These are phyloP conservation scores for Capitulum mitella DNA, from an alignment of 2,888 invertebrate genomes.

Conservation along the genomic window DNA sequence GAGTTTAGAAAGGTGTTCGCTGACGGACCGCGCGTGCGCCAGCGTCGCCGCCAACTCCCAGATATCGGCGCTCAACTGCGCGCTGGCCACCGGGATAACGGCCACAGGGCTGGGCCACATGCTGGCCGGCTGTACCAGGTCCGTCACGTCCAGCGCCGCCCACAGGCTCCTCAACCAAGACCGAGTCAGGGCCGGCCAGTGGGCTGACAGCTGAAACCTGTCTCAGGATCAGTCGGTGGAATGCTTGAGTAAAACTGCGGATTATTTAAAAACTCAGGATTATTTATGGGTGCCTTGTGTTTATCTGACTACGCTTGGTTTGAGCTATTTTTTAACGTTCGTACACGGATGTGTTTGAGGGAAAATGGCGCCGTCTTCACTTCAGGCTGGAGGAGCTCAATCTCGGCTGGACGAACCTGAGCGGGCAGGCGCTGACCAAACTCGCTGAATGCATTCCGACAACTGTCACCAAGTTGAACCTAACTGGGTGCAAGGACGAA, in stretches of 20 bases:
- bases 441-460: slow-evolving; percentile 55
- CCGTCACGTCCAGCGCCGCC: too few species aligned
- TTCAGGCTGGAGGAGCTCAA: slow-evolving; percentile 3
- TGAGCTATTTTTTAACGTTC: too few species aligned
- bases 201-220: too few species aligned
- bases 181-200: too few species aligned
- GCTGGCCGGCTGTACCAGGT: slow-evolving; percentile 54
- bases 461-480: slow-evolving; percentile 63
- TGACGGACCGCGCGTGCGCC: slow-evolving; percentile 58
- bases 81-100: slow-evolving; percentile 70
- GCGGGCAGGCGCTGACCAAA: slow-evolving; percentile 65
- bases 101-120: slow-evolving; percentile 56
- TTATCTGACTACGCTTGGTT: too few species aligned
- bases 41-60: slow-evolving; percentile 59
- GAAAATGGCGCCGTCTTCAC: too few species aligned
- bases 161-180: too few species aligned
- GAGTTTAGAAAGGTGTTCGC: slow-evolving; percentile 68
- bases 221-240: too few species aligned
- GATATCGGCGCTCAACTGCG: slow-evolving; percentile 71
- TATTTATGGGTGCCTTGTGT: too few species aligned
- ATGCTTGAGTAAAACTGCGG: too few species aligned
- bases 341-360: too few species aligned
- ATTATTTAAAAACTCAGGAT: too few species aligned
- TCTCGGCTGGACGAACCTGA: background rate
- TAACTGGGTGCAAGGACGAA: slow-evolving; percentile 71